These are phyloP conservation scores for Galerucella nymphaeae DNA, from an alignment of 2,888 invertebrate species.

Conservation along the genomic window DNA sequence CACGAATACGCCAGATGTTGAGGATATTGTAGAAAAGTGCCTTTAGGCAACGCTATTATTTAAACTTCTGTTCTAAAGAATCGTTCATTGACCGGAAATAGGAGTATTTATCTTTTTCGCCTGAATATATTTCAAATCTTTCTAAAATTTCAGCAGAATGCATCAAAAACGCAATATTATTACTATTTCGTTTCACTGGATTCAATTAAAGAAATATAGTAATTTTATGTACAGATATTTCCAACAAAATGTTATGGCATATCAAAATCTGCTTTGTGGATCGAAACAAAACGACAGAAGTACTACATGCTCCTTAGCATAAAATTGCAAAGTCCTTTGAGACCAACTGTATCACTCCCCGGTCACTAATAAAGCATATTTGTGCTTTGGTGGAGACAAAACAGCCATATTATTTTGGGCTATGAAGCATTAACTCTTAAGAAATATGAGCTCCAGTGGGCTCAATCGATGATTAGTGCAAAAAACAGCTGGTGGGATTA, in stretches of 20 bases:
- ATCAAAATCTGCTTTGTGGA: too few relatives aligned
- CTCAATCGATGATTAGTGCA: too few relatives aligned
- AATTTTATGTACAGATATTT: background rate
- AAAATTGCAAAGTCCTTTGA: too few relatives aligned
- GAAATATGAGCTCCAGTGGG: too few relatives aligned
- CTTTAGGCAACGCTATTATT: constrained; percentile 39
- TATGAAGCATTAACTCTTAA: too few relatives aligned
- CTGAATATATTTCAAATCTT: constrained; percentile 49
- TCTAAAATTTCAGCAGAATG: constrained; percentile 36
- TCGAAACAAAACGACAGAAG: too few relatives aligned
- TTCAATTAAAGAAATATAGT: constrained; percentile 6
- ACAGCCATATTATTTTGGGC: too few relatives aligned
- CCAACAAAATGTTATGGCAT: background rate
- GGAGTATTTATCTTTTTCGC: constrained; percentile 51
- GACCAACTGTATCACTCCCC: too few relatives aligned
- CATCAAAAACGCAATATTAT: constrained; percentile 33
- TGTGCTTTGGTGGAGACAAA: too few relatives aligned
- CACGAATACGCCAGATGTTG: constrained; percentile 22
- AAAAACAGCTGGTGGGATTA: too few relatives aligned
- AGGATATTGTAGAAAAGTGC: constrained; percentile 50
- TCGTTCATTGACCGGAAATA: constrained; percentile 54
- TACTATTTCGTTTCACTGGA: constrained; percentile 34
- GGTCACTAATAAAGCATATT: too few relatives aligned
- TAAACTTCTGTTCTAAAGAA: constrained; percentile 50
- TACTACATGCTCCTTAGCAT: too few relatives aligned